Percentiles rank a stretch among this genome's conserved stretches.
Evolutionary conservation across 2,113 vertebrate genomes (phyloP).

Genomic region (Chamaea fasciata): DNA sequence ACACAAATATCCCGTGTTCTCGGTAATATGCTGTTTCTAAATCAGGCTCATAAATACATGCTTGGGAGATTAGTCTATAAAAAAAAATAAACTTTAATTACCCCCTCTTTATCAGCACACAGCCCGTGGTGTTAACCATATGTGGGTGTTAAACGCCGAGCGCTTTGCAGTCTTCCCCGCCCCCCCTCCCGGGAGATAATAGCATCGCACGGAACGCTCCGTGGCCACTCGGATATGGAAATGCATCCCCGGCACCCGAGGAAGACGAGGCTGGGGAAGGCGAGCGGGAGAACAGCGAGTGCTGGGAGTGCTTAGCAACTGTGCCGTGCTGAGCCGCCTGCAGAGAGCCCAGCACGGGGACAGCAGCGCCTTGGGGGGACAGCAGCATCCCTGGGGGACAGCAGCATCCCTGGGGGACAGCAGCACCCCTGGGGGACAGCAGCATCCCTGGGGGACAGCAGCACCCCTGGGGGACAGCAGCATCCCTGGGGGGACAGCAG

Average conservation of each 20-base stretch:
- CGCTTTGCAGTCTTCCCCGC: not conserved
- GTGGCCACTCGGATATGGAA: not conserved
- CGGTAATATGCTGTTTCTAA: slow-evolving; percentile 49
- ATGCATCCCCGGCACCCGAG: not conserved
- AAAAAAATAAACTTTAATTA: slow-evolving; percentile 63
- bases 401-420: not conserved
- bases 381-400: not conserved
- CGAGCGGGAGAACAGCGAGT: not conserved
- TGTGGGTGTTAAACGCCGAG: slow-evolving; percentile 45
- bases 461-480: not conserved
- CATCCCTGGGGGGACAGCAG: not conserved
- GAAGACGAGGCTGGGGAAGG: not conserved
- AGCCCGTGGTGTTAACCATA: slow-evolving; percentile 39
- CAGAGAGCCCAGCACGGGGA: fast-evolving
- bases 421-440: not conserved
- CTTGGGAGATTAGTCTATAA: slow-evolving; percentile 59
- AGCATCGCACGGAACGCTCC: not conserved
- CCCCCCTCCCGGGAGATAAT: not conserved
- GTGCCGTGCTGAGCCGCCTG: fast-evolving
- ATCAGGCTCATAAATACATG: slow-evolving; percentile 59
- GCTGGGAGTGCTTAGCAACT: not conserved
- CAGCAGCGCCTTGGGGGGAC: not conserved
- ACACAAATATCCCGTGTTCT: slow-evolving; percentile 3
- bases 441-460: not conserved
- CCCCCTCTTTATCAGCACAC: slow-evolving; percentile 50